A percentile compares a stretch with the other conserved stretches of the same genome.
These are phyloP conservation scores for Rhyacichthys aspro DNA, from an alignment of 2,797 vertebrate species.

Conservation along the genomic window DNA sequence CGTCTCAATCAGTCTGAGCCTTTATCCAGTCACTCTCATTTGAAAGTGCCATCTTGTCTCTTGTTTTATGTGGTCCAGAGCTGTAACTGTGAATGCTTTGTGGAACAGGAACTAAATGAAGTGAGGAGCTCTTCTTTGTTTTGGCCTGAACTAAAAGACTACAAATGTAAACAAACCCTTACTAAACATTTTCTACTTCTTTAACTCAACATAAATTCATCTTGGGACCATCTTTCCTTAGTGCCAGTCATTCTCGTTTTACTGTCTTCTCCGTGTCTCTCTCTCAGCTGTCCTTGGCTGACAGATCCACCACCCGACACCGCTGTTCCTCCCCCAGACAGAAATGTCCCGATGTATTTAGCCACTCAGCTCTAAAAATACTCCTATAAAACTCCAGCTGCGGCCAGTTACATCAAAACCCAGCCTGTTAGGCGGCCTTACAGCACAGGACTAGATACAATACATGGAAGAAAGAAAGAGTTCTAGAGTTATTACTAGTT, in stretches of 20 bases:
- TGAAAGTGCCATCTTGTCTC: no score
- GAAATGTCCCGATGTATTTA: slow-evolving; percentile 41
- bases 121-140: no score
- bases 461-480: neutral
- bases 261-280: neutral
- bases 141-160: no score
- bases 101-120: no score
- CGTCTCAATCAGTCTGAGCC: no score
- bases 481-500: no score
- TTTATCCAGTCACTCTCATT: no score
- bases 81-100: no score
- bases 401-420: slow-evolving; percentile 1
- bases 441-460: neutral
- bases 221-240: slow-evolving; percentile 6
- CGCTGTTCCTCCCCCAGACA: slow-evolving; percentile 10
- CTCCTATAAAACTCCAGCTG: slow-evolving; percentile 7
- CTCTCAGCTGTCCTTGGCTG: slow-evolving; percentile 48
- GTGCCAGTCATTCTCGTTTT: slow-evolving; percentile 14
- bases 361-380: slow-evolving; percentile 54
- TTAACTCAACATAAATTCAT: neutral
- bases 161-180: no score
- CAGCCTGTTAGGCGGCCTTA: neutral
- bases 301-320: slow-evolving; percentile 53
- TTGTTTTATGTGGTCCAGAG: no score
- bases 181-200: no score